Evolutionary conservation across 2,797 vertebrate species (phyloP).

Genomic region (Phrynocephalus vlangalii): DNA sequence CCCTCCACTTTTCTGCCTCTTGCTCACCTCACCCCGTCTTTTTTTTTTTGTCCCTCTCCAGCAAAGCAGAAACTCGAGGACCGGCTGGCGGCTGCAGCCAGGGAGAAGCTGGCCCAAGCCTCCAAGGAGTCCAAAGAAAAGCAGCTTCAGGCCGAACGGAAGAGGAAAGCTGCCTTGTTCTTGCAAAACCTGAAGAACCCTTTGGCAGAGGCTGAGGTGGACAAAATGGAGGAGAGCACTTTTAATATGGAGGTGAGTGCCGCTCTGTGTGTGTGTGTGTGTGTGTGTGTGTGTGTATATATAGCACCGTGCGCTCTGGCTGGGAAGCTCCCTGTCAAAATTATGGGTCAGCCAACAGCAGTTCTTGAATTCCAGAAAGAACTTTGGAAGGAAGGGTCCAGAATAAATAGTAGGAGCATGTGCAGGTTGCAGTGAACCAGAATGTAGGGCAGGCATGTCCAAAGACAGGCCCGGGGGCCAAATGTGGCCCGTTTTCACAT

Average conservation of each 20-base stretch:
- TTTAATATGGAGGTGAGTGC: constrained; percentile 81
- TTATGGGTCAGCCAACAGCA: too few species aligned
- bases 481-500: too few species aligned
- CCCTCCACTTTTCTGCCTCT: neutral
- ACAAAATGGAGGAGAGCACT: constrained; percentile 81
- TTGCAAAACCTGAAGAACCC: constrained; percentile 91
- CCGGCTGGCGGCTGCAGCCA: constrained; percentile 92
- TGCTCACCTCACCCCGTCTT: neutral
- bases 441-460: too few species aligned
- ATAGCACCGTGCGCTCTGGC: neutral
- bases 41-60: constrained; percentile 66
- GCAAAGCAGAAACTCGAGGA: constrained; percentile 98
- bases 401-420: too few species aligned
- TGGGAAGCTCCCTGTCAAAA: neutral
- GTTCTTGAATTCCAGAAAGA: too few species aligned
- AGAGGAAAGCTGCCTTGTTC: constrained; percentile 95
- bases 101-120: constrained; percentile 97
- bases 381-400: too few species aligned
- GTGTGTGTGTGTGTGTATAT: too few species aligned
- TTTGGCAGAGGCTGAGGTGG: constrained; percentile 84
- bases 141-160: constrained; percentile 96
- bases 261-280: neutral
- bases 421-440: too few species aligned
- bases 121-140: constrained; percentile 99
- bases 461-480: too few species aligned